Evolutionary conservation across 2,888 invertebrate genomes (phyloP), one percentile per base, ranked within the genome.

Genomic region (Ferrisia virgata): DNA sequence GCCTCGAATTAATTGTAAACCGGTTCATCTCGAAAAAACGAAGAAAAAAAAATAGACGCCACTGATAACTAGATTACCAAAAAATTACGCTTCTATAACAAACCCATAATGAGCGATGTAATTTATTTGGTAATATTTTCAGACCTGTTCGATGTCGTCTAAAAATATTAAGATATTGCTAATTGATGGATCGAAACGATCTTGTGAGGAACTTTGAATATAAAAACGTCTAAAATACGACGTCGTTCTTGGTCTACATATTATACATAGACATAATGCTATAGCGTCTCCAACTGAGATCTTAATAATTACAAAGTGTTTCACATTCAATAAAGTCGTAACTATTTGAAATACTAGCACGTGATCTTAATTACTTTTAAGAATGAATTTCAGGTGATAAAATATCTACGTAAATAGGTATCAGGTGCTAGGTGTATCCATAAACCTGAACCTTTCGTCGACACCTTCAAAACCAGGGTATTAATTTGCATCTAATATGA

Each of bases 1-100:
- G 72, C 72, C 72, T 76, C 72, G 72, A 76, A 76, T 76, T 76
- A 76, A 76, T 76, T 76, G 72, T 33, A 36, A 76, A 76, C 72
- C 72, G 72, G 72, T 76, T 76, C 18, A 33, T 76, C 64, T 64
- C 28, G 28, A 28, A 64, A 64, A 64, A 64, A 76, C 47, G 47
- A 47, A 53, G 22, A 53, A 53, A 6, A 11, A 1, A 47, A 47
- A n/a, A 53, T 8, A 47, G 47, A 33, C 31, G 72, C 72, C 28
- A 28, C 64, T 76, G 72, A 76, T 36, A 76, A 76, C 72, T 76
- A 76, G 33, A 76, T 76, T 76, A 76, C 72, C n/a, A 76, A 33
- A 36, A 33, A 53, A n/a, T 47, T 69, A 5, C n/a, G 3, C 36
- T 76, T 11, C 18, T 76, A n/a, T n/a, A 8, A 76, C 36, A 33